Percentiles rank a stretch among this genome's conserved stretches.
Evolutionary conservation across 2,888 invertebrate species (phyloP).

Genomic region (Eristalinus sepulchralis): DNA sequence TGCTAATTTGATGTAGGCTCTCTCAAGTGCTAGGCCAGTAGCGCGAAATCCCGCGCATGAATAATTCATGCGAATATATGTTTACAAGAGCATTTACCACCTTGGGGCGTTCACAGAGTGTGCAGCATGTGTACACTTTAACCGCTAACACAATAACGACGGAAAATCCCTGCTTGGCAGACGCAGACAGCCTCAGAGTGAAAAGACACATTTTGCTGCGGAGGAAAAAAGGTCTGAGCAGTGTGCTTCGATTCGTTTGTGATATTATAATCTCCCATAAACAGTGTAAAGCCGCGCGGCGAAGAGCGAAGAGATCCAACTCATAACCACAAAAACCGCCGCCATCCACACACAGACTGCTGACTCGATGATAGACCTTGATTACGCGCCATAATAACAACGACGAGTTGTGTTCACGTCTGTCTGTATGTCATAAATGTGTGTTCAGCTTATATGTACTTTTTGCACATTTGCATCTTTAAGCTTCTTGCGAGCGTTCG

Average conservation of each 20-base stretch:
- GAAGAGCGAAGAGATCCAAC: slow-evolving; percentile 29
- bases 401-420: neutral
- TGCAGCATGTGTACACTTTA: slow-evolving; percentile 10
- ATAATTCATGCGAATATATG: slow-evolving; percentile 53
- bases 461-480: slow-evolving; percentile 52
- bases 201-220: slow-evolving; percentile 46
- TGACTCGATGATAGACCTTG: slow-evolving; percentile 63
- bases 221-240: neutral
- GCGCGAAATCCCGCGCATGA: slow-evolving; percentile 44
- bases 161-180: slow-evolving; percentile 21
- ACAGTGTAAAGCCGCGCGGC: slow-evolving; percentile 24
- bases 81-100: slow-evolving; percentile 54
- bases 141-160: slow-evolving; percentile 15
- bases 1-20: slow-evolving; percentile 48
- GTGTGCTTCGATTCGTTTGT: slow-evolving; percentile 44
- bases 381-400: slow-evolving; percentile 56
- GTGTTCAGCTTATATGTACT: neutral
- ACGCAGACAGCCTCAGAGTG: slow-evolving; percentile 24
- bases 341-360: slow-evolving; percentile 30
- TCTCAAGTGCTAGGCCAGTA: slow-evolving; percentile 14
- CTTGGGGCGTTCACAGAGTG: neutral
- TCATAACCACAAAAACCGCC: slow-evolving; percentile 58
- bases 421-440: neutral
- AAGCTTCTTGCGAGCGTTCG: slow-evolving; percentile 44
- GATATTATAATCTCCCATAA: slow-evolving; percentile 52